A percentile compares a stretch with the other conserved stretches of the same genome.
phyloP scores from a whole-genome alignment of 1,140 invertebrate genomes.

The Drosophila funebris region DNA sequence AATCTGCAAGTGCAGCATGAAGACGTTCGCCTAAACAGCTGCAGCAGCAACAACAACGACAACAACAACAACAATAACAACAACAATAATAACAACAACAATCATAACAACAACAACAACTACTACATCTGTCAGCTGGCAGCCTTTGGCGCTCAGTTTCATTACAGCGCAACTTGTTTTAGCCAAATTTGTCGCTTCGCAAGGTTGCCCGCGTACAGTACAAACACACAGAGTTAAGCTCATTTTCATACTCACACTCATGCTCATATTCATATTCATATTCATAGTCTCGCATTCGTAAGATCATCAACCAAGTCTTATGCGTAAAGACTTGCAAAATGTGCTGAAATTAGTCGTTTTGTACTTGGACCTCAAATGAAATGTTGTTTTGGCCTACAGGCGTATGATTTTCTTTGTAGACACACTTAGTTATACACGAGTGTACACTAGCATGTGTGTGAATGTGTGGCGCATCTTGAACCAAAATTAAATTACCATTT shows the following conservation, averaged over 20 bases:
- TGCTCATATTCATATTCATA: constrained; percentile 12
- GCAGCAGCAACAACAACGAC: neutral
- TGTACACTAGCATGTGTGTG: constrained; percentile 1
- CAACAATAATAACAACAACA: neutral
- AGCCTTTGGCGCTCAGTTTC: constrained; percentile 15
- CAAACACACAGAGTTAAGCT: neutral
- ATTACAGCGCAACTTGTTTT: constrained; percentile 65
- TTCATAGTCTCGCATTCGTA: constrained; percentile 12
- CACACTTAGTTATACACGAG: too few species aligned
- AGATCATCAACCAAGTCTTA: constrained; percentile 42
- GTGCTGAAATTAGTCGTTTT: constrained; percentile 60
- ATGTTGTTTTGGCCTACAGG: constrained; percentile 45
- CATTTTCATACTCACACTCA: neutral
- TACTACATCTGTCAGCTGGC: constrained; percentile 20
- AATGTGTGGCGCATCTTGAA: constrained; percentile 28
- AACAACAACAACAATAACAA: neutral
- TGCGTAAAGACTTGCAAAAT: constrained; percentile 41
- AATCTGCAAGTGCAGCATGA: constrained; percentile 49
- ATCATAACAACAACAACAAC: neutral
- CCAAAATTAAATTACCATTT: constrained; percentile 79
- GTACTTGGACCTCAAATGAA: constrained; percentile 41
- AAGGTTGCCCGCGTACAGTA: constrained; percentile 53
- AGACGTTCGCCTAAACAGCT: constrained; percentile 14
- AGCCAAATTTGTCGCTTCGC: constrained; percentile 73
- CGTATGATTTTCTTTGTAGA: constrained; percentile 35